Base-by-base conservation (phyloP, 2,888 invertebrate genomes). In the Acleris cristana region DNA sequence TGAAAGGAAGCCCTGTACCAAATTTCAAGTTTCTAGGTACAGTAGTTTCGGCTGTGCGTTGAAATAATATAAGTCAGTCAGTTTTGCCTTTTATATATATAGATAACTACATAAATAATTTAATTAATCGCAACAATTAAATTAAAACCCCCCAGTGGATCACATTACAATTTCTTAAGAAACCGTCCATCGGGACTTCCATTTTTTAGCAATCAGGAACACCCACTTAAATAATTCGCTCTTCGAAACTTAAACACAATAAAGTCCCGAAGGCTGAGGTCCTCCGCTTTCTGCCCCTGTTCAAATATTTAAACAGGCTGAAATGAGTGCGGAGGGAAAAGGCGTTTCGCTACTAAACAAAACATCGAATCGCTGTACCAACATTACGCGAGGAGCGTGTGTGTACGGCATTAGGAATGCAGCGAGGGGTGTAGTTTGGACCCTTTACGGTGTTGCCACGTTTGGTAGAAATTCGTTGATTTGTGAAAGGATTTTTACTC, bases 241-340 rank as follows among this genome's bases (percentile, higher is more conserved):
- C 57, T 23, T n/a, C 19, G 45, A 67, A 63, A 63, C 67, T 67
- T 63, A 63, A 67, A 63, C 67, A 63, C 67, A 67, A 67, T 63
- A 67, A 53, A 21, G 40, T 58, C 66, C 61, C 56, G 44, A 21
- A 44, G 53, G 56, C 34, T 53, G 30, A 21, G 58, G 26, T 45
- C 19, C 44, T 45, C 26, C 52, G 52, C 56, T 65, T 63, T 51
- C 51, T 51, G 51, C 51, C 62, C 7, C 53, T 53, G 56, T 10
- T 66, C 63, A 67, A 67, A 67, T 67, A 67, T 67, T 67, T 67
- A 67, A 63, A 67, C 57, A 49, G 49, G 40, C 45, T 40, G 40
- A 40, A 63, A 67, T 62, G 57, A 67, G 66, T 30, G 53, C 58
- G 58, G 14, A 45, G 61, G 61, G 62, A 65, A 44, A 54, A 60